A percentile compares a stretch with the other conserved stretches of the same genome.
These are phyloP conservation scores for Coluber constrictor DNA, from an alignment of 2,797 vertebrate genomes.

Conservation along the genomic window DNA sequence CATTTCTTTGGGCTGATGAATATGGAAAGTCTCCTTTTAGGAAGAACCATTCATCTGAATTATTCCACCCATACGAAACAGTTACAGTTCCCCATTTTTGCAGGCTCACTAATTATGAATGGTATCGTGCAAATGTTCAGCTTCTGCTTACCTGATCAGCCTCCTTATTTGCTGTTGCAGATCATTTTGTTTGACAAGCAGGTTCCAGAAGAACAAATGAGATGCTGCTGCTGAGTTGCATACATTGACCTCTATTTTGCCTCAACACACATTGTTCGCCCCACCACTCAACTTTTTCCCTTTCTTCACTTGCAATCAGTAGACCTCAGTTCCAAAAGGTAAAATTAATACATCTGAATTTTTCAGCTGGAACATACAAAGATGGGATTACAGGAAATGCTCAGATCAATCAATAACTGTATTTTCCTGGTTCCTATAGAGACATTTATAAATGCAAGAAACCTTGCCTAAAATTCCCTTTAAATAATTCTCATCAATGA, in stretches of 20 bases:
- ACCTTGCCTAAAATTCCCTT: constrained; percentile 35
- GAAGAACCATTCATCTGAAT: neutral
- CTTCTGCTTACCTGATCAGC: neutral
- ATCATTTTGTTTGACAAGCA: neutral
- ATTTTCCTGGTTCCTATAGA: constrained; percentile 32
- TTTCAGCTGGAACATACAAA: neutral
- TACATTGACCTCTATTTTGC: neutral
- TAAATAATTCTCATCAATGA: constrained; percentile 31
- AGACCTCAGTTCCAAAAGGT: neutral
- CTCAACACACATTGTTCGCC: neutral
- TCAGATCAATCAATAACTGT: constrained; percentile 17
- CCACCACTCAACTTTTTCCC: neutral
- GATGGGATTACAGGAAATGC: constrained; percentile 26
- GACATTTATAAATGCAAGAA: constrained; percentile 27
- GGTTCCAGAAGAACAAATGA: neutral
- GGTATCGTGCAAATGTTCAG: neutral
- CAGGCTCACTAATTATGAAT: neutral
- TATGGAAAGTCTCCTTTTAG: neutral
- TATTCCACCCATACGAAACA: neutral
- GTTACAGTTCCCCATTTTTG: neutral
- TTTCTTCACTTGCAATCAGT: neutral
- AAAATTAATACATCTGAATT: neutral
- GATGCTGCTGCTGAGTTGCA: neutral
- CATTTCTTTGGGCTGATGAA: neutral
- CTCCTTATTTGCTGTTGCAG: neutral